A percentile compares a stretch with the other conserved stretches of the same genome.
These are phyloP conservation scores for Intellagama lesueurii DNA, from an alignment of 2,797 vertebrate genomes.

Conservation along the genomic window DNA sequence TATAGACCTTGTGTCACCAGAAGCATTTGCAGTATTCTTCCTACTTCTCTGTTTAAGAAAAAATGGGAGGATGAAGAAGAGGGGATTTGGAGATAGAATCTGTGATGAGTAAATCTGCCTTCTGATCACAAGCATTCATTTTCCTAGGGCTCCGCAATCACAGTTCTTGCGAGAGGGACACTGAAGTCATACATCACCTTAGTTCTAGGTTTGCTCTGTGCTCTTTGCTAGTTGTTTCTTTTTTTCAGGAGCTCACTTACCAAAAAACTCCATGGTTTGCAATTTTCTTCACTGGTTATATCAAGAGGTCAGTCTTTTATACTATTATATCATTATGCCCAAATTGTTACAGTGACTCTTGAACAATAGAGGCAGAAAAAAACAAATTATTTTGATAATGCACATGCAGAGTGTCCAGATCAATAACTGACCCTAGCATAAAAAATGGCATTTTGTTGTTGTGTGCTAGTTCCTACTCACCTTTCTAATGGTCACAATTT, in stretches of 20 bases:
- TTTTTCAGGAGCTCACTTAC: not conserved
- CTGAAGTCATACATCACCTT: no score
- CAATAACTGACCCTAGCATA: not conserved
- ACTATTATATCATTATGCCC: not conserved
- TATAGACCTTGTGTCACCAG: no score
- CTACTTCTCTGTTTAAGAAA: no score
- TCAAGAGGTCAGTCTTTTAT: not conserved
- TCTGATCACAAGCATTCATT: no score
- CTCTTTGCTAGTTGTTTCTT: not conserved
- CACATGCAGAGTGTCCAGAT: not conserved
- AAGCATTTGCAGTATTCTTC: no score
- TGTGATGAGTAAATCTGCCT: no score
- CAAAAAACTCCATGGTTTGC: not conserved
- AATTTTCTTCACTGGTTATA: not conserved
- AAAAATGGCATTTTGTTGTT: not conserved
- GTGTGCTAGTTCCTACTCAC: not conserved
- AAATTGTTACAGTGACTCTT: not conserved
- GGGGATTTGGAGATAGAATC: no score
- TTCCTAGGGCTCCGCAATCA: no score
- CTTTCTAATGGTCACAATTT: not conserved
- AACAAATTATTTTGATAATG: not conserved
- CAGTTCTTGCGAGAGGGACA: no score
- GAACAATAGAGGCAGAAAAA: not conserved
- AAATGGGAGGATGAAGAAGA: no score
- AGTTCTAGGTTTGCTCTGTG: no score